Evolutionary conservation across 2,113 vertebrate genomes (phyloP), one percentile per base, ranked within the genome.

Genomic region (Conger conger): DNA sequence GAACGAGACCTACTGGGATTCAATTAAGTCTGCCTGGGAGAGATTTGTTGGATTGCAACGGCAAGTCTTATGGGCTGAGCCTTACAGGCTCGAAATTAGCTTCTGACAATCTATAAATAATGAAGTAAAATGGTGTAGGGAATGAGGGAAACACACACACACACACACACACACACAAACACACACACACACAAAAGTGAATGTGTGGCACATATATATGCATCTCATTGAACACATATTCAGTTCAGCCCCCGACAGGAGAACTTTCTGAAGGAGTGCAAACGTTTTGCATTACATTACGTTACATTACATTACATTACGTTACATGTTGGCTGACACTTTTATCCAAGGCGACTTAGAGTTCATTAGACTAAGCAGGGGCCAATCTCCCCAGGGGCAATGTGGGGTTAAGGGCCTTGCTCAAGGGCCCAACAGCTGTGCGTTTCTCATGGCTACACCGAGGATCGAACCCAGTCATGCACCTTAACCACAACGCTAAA

Each of bases 11-110:
- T 88, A 84, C 87, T 90, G 91, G 91, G 93, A 92, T 92, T 94
- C 87, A 94, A 93, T 94, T 94, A 93, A 90, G 90, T 85, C 87
- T 87, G 91, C 89, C 89, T 92, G 93, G 92, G 90, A 91, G 89
- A 92, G 89, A 88, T 81, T 82, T 86, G 86, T 89, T 88, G 87
- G 91, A 89, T 82, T 88, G 85, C 86, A 86, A 85, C 89, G 82
- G 80, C 80, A 87, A 86, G 86, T 90, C 83, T 90, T 88, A 91
- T 90, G 87, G 89, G 83, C 90, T 85, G 84, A 86, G 86, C 90
- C 90, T 87, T 81, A 89, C 83, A 87, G 85, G 54, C 84, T 83
- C 80, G 81, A 81, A 87, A 90, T 87, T 89, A 82, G 86, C 81
- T 73, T 80, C 82, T 90, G 90, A 88, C 88, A 88, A 90, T 89